These are phyloP conservation scores for Chroicocephalus ridibundus DNA, from an alignment of 2,113 vertebrate species.

Conservation along the genomic window DNA sequence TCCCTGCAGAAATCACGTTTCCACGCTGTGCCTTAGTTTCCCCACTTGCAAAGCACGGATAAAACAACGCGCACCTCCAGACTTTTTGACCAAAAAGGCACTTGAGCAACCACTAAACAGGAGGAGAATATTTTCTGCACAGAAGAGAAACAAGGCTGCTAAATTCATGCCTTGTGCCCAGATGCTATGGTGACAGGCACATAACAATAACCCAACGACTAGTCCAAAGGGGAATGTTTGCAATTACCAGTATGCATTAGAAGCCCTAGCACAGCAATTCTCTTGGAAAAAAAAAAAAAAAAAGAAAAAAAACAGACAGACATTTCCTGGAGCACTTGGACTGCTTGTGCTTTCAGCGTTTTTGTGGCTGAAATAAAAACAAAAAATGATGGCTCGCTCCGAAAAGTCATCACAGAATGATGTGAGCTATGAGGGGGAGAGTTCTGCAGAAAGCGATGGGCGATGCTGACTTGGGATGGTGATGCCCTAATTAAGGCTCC, in stretches of 20 bases:
- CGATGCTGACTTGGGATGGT: neutral
- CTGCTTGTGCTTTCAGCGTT: neutral
- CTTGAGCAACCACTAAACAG: neutral
- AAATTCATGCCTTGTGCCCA: slow-evolving; percentile 30
- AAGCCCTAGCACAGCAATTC: slow-evolving; percentile 48
- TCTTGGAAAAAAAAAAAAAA: neutral
- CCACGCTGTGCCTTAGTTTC: neutral
- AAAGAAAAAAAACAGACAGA: neutral
- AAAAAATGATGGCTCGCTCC: neutral
- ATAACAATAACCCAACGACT: neutral
- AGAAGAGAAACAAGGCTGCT: neutral
- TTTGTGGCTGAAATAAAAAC: slow-evolving; percentile 45
- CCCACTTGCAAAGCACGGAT: neutral
- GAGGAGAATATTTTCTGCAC: neutral
- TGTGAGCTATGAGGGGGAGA: neutral
- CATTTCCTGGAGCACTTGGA: slow-evolving; percentile 48
- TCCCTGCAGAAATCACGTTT: neutral
- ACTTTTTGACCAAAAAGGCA: neutral
- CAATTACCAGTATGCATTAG: slow-evolving; percentile 25
- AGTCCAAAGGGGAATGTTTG: slow-evolving; percentile 21
- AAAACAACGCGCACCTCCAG: neutral
- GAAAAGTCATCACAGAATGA: slow-evolving; percentile 1
- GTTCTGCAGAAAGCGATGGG: neutral
- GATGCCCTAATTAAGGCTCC: neutral
- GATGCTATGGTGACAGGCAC: slow-evolving; percentile 52